Evolutionary conservation across 2,888 invertebrate species (phyloP), one percentile per base, ranked within the genome.

Genomic region (Stenoptilia bipunctidactyla): DNA sequence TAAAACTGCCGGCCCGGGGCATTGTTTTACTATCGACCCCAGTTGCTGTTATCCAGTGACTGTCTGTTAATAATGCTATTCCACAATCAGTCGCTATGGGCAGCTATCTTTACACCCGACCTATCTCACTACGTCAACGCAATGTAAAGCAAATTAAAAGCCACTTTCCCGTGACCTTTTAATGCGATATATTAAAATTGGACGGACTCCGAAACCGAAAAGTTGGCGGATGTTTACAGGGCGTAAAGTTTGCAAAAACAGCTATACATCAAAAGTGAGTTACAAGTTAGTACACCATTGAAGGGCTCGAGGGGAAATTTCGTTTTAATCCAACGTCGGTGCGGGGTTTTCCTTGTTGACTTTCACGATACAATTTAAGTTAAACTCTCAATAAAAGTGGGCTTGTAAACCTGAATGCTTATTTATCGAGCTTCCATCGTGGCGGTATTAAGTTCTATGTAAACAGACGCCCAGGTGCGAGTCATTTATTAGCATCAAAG

Each of bases 261-360:
- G 65, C 73, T 65, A 76, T 77, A 79, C 66, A 79, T 79, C 77
- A 79, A 76, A 79, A 80, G 72, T 71, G 66, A 76, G 69, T 76
- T 73, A 69, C 65, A 71, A 76, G 70, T 73, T 69, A 67, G 35
- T 35, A 36, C 36, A 15, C 5, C 20, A 35, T 4, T 4, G 14
- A 14, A 14, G 9, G 15, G 15, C 35, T 14, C 35, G 13, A 35
- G 14, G 35, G 58, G 57, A 64, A 66, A 72, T 70, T 73, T 68
- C 61, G 63, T 65, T 71, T 67, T 61, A 66, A 67, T 60, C 61
- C 66, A 66, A 68, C 66, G 67, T 56, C 65, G 66, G 64, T 62
- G 63, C 53, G 57, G 51, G 48, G 49, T 49, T 52, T n/a, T 61
- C 51, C 55, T 55, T 68, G 63, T 66, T 62, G 59, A 64, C 61